A percentile compares a stretch with the other conserved stretches of the same genome.
These are phyloP conservation scores for Noctua comes DNA, from an alignment of 2,888 invertebrate species.

Conservation along the genomic window DNA sequence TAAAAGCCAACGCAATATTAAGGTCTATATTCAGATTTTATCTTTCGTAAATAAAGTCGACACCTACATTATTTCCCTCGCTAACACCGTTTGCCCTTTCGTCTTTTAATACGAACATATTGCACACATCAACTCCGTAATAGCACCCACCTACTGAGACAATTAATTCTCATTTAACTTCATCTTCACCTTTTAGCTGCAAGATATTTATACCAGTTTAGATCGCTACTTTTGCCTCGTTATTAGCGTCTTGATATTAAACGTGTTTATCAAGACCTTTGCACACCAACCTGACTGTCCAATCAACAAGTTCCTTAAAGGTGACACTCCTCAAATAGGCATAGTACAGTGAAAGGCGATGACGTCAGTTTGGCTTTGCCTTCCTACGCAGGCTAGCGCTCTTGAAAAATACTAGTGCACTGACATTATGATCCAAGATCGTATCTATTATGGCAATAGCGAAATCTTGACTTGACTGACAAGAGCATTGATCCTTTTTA, in stretches of 20 bases:
- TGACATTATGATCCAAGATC: slow-evolving; percentile 20
- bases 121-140: not conserved
- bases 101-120: slow-evolving; percentile 7
- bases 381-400: slow-evolving; percentile 42
- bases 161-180: slow-evolving; percentile 25
- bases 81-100: slow-evolving; percentile 7
- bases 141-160: not conserved
- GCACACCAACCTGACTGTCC: slow-evolving; percentile 33
- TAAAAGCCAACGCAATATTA: not conserved
- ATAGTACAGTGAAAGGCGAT: slow-evolving; percentile 48
- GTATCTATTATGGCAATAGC: slow-evolving; percentile 5
- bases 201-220: slow-evolving; percentile 12
- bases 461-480: not conserved
- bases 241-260: slow-evolving; percentile 13
- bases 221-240: slow-evolving; percentile 14
- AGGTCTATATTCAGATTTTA: not conserved
- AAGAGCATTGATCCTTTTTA: not conserved
- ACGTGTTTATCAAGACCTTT: slow-evolving; percentile 44
- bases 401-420: slow-evolving; percentile 32
- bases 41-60: not conserved
- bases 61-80: slow-evolving; percentile 4
- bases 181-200: not conserved
- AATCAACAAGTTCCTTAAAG: slow-evolving; percentile 35
- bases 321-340: slow-evolving; percentile 54
- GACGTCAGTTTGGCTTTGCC: slow-evolving; percentile 55